Base-by-base conservation (phyloP, 2,888 invertebrate genomes). In the Osedax frankpressi region DNA sequence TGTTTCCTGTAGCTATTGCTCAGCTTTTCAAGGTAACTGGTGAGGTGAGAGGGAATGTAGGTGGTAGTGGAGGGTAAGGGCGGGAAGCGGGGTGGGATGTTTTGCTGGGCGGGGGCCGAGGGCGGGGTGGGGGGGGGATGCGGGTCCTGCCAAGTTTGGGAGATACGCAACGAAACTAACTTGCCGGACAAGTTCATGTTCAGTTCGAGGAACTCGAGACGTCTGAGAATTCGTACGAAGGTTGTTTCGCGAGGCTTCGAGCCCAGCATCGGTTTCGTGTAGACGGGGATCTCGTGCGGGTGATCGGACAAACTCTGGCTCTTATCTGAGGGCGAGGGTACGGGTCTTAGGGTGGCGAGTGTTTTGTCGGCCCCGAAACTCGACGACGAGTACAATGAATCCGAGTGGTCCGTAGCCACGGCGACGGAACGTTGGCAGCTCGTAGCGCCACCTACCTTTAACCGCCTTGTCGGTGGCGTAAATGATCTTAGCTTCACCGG, bases 1-100 rank as follows among this genome's bases (percentile, higher is more conserved):
- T 96, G 95, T 79, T 92, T 93, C 83, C 94, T 94, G 86, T 96
- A 97, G 24, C 94, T 88, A 74, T 92, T 89, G 85, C 95, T 95
- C 78, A 98, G 86, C 83, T 97, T 96, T 84, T 96, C 96, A 78
- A 98, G 87, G 84, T 97, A 98, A 73, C 83, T 84, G 76, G 0
- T 71, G 75, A 29, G 26, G 19, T 44, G 19, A 14, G 14, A 27
- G 14, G 25, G 44, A n/a, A n/a, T n/a, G n/a, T n/a, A n/a, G n/a
- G n/a, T n/a, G n/a, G n/a, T n/a, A n/a, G n/a, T n/a, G n/a, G n/a
- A n/a, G n/a, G n/a, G n/a, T n/a, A n/a, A n/a, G n/a, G n/a, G n/a
- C n/a, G n/a, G n/a, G n/a, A n/a, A n/a, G n/a, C n/a, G n/a, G n/a
- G n/a, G n/a, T n/a, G n/a, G n/a, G n/a, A n/a, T n/a, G n/a, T n/a